Evolutionary conservation across 2,888 invertebrate genomes (phyloP).

Genomic region (Polymixis lichenea): DNA sequence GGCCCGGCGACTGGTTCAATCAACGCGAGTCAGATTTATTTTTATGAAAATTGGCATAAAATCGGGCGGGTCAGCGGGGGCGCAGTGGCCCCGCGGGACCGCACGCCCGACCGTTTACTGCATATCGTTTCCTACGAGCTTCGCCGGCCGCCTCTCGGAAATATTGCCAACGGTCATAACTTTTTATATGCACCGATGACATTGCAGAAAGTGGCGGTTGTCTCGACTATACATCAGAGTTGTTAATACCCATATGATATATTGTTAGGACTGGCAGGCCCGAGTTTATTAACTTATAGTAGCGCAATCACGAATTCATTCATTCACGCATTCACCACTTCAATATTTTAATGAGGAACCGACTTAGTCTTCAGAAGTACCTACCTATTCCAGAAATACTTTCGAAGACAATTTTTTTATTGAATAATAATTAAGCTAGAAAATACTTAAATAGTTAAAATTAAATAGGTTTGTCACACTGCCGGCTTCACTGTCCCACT

Average conservation of each 20-base stretch:
- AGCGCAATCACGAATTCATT: not conserved
- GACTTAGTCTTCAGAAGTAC: too few relatives aligned
- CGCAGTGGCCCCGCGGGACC: constrained; percentile 88
- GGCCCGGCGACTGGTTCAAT: constrained; percentile 89
- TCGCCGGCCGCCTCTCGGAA: constrained; percentile 81
- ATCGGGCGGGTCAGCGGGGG: constrained; percentile 88
- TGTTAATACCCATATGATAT: constrained; percentile 62
- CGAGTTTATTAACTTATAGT: not conserved
- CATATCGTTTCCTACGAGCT: constrained; percentile 89
- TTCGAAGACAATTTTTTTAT: not conserved
- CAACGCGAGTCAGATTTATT: constrained; percentile 90
- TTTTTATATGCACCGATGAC: constrained; percentile 91
- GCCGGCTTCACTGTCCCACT: constrained; percentile 67
- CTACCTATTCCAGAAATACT: not conserved
- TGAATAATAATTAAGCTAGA: too few relatives aligned
- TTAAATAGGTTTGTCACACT: constrained; percentile 50
- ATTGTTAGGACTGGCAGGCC: not conserved
- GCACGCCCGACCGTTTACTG: constrained; percentile 90
- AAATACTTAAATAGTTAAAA: not conserved
- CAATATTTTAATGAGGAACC: not conserved
- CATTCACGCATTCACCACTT: too few relatives aligned
- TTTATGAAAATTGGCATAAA: constrained; percentile 91
- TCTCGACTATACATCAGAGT: constrained; percentile 73
- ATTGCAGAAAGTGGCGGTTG: constrained; percentile 87
- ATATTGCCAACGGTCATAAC: constrained; percentile 90